Evolutionary conservation across 2,113 vertebrate genomes (phyloP).

Genomic region (Aptenodytes forsteri): DNA sequence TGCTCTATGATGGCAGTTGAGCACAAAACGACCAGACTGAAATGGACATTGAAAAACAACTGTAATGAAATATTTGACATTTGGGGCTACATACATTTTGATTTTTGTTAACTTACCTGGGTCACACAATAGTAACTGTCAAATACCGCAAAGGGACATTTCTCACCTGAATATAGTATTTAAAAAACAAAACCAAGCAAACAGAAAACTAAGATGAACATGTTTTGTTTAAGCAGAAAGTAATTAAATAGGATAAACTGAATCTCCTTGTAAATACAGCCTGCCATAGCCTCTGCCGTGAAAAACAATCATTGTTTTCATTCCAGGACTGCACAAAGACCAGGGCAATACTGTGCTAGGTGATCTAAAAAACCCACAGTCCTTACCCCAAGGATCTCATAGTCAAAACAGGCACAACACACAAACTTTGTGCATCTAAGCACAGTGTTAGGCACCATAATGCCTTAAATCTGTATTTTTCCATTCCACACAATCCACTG

Average conservation of each 20-base stretch:
- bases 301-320: background rate
- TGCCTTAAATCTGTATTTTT: background rate
- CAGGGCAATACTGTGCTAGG: background rate
- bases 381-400: background rate
- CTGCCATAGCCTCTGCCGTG: background rate
- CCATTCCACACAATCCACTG: background rate
- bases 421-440: background rate
- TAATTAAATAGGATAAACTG: background rate
- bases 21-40: background rate
- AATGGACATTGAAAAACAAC: background rate
- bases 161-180: background rate
- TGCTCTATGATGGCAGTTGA: background rate
- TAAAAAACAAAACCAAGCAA: background rate
- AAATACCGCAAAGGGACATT: background rate
- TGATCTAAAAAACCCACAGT: background rate
- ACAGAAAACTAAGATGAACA: background rate
- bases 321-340: background rate
- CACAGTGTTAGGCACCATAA: background rate
- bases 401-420: background rate
- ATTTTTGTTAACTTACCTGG: background rate
- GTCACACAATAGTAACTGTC: background rate
- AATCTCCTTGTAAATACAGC: background rate
- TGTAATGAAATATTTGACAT: background rate
- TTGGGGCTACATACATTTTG: background rate
- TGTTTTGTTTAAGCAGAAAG: background rate